Conservation (phyloP, 1,140 invertebrate genomes). For the Patella vulgata region DNA sequence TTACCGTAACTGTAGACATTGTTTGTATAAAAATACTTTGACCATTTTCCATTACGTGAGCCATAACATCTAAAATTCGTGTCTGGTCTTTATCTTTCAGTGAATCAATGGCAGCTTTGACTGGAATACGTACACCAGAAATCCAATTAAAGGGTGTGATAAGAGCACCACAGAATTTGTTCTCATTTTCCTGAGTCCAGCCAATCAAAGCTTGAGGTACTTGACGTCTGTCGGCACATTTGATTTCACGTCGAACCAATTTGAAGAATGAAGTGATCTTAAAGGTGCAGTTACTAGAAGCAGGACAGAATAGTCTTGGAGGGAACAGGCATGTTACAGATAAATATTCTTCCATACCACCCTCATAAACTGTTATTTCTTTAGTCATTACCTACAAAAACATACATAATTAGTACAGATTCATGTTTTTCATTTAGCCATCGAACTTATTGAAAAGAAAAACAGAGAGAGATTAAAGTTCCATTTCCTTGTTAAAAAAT, state of each 20-base stretch:
- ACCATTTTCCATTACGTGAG: too few relatives aligned
- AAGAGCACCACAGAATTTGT: conserved; percentile 27
- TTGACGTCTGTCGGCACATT: conserved; percentile 30
- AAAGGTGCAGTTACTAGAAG: background rate
- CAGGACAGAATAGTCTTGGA: conserved; percentile 40
- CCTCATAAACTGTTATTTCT: conserved; percentile 35
- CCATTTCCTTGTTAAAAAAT: too few relatives aligned
- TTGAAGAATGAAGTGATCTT: background rate
- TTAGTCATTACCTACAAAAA: conserved; percentile 19
- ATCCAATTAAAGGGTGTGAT: conserved; percentile 31
- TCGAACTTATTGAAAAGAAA: too few relatives aligned
- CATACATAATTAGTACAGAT: background rate
- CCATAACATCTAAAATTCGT: too few relatives aligned
- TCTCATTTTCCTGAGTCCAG: background rate
- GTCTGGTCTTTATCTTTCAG: conserved; percentile 34
- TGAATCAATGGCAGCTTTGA: conserved; percentile 35
- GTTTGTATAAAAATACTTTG: too few relatives aligned
- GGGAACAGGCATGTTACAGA: conserved; percentile 33
- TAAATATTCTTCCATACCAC: conserved; percentile 15
- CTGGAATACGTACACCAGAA: conserved; percentile 17
- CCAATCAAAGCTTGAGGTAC: conserved; percentile 40
- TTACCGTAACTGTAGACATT: too few relatives aligned
- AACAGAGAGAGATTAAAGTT: too few relatives aligned
- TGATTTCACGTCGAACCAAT: conserved; percentile 9
- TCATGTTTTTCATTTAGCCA: too few relatives aligned